Conservation (phyloP, 2,113 vertebrate genomes). For the Pogonocichla stellata region DNA sequence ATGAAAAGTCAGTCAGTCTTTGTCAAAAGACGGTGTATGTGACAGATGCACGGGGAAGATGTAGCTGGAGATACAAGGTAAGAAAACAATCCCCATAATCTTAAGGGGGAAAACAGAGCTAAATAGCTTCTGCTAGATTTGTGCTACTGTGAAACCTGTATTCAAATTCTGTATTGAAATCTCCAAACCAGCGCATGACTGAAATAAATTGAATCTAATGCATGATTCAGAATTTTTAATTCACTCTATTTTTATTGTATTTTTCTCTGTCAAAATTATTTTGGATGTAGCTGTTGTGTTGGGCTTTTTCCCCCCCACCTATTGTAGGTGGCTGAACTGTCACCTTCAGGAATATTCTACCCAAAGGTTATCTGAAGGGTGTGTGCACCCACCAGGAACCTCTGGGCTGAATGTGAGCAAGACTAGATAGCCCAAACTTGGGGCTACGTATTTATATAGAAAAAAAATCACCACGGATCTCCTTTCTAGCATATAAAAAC, state of each 20-base stretch:
- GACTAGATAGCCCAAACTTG: background rate
- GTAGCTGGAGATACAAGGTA: conserved; percentile 74
- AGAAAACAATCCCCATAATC: conserved; percentile 22
- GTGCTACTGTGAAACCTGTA: background rate
- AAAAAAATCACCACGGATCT: background rate
- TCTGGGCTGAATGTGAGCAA: background rate
- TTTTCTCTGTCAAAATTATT: background rate
- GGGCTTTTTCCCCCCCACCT: background rate
- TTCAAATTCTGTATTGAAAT: background rate
- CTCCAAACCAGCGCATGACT: background rate
- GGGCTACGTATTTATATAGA: background rate
- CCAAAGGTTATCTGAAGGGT: background rate
- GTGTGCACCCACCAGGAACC: background rate
- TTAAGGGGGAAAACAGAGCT: background rate
- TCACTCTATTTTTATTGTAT: background rate
- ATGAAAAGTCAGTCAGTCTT: conserved; percentile 68
- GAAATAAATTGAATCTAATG: background rate
- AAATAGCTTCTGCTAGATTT: background rate
- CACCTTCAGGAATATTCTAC: background rate
- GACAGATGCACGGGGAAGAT: conserved; percentile 74
- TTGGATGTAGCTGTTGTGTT: background rate
- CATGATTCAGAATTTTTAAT: background rate
- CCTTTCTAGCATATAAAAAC: background rate
- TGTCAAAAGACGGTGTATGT: conserved; percentile 73
- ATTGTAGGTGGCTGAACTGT: background rate